Conservation (phyloP, 2,888 invertebrate species). For the Halictus quadricinctus region DNA sequence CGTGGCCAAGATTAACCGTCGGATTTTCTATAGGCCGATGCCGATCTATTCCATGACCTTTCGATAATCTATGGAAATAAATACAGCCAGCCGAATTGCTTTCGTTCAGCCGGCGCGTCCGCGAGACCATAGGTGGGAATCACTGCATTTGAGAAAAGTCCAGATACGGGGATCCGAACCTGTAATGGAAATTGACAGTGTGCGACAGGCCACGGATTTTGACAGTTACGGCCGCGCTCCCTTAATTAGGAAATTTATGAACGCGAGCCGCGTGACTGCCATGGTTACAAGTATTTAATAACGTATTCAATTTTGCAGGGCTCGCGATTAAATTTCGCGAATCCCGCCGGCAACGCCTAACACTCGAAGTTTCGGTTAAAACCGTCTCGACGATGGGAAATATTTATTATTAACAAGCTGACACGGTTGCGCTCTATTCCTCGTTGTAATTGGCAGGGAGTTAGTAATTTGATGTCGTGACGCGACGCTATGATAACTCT, state of each 20-base stretch:
- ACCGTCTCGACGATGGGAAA: neutral
- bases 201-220: conserved; percentile 50
- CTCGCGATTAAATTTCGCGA: conserved; percentile 30
- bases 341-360: neutral
- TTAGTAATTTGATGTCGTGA: neutral
- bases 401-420: neutral
- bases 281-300: conserved; percentile 58
- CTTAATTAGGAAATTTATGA: conserved; percentile 59
- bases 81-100: conserved; percentile 24
- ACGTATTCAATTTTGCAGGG: conserved; percentile 19
- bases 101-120: neutral
- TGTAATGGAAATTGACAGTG: conserved; percentile 62
- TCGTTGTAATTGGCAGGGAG: neutral
- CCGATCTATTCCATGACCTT: conserved; percentile 32
- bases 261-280: neutral
- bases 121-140: conserved; percentile 25
- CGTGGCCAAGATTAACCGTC: conserved; percentile 24
- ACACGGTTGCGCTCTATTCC: neutral
- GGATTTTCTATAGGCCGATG: neutral
- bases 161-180: conserved; percentile 31
- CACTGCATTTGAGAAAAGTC: conserved; percentile 34
- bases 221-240: conserved; percentile 19
- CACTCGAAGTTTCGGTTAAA: neutral
- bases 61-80: conserved; percentile 43
- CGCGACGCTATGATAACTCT: neutral